Base-by-base conservation (phyloP, 2,888 invertebrate species). In the Therioaphis trifolii region DNA sequence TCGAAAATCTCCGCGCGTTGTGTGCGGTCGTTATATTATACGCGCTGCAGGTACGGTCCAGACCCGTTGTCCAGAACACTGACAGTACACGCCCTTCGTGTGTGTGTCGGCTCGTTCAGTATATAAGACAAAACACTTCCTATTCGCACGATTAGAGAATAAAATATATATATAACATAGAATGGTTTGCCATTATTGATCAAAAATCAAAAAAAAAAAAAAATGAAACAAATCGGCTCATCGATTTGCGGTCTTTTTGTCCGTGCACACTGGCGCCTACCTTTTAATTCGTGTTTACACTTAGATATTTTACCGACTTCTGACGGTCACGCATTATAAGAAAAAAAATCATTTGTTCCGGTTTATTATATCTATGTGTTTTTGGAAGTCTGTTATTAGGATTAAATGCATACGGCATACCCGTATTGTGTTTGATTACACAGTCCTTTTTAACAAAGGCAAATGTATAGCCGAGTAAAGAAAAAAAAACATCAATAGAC, bases 251-350 rank as follows among this genome's bases (percentile, higher is more conserved):
- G 72, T 63, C 49, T 72, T 74, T 82, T 74, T 63, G 63, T 63
- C 24, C 61, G 61, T 18, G 35, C 63, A 74, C 82, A 4, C 82
- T 82, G 82, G 82, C 82, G 82, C 82, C 82, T 72, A 63, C 63
- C 49, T 82, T 82, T 74, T 82, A 74, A 82, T 82, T 82, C 24
- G 82, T 82, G 82, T 82, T 66, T 74, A 82, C 82, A 72, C 63
- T 74, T 74, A 21, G 12, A n/a, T 49, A 77, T 49, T 24, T 43
- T 68, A 69, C 69, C 58, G 21, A 58, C 35, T 74, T 24, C 68
- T 29, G 49, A 35, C 49, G 21, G 46, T 35, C 61, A 24, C 40
- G 40, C 40, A 49, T 72, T 63, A 35, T 40, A 78, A 35, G 29
- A 77, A 46, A 80, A 71, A 27, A 72, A 61, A 49, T 24, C 82